Evolutionary conservation across 2,113 vertebrate species (phyloP).

Genomic region (Leptodactylus fuscus): DNA sequence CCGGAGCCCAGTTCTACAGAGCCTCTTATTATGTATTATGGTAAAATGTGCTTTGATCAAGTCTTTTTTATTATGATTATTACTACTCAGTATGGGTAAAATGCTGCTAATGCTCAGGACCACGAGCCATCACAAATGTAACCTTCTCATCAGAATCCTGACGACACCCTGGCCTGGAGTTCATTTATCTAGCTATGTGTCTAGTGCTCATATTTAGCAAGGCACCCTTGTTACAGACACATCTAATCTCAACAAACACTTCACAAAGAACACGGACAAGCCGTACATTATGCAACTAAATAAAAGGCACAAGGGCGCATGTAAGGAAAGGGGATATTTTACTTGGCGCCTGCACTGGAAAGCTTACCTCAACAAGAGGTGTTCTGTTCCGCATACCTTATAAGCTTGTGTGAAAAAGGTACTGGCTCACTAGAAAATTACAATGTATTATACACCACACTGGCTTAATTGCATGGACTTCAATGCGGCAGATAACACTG

Average conservation of each 20-base stretch:
- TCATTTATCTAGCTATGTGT: conserved; percentile 60
- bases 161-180: conserved; percentile 55
- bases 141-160: conserved; percentile 44
- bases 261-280: conserved; percentile 1
- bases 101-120: not conserved
- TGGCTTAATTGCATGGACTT: not conserved
- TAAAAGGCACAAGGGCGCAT: conserved; percentile 22
- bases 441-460: not conserved
- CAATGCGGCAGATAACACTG: not conserved
- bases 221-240: not conserved
- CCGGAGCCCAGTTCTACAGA: not conserved
- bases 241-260: conserved; percentile 37
- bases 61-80: not conserved
- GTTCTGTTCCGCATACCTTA: not conserved
- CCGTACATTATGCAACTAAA: conserved; percentile 17
- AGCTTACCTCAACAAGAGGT: conserved; percentile 24
- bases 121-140: conserved; percentile 15
- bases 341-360: conserved; percentile 20
- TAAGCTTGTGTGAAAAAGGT: not conserved
- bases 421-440: not conserved
- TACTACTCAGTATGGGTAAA: conserved; percentile 8
- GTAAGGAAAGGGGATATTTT: conserved; percentile 34
- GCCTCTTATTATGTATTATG: not conserved
- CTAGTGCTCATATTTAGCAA: conserved; percentile 34
- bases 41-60: conserved; percentile 4